Evolutionary conservation across 1,140 invertebrate genomes (phyloP).

Genomic region (Drosophila burlai): DNA sequence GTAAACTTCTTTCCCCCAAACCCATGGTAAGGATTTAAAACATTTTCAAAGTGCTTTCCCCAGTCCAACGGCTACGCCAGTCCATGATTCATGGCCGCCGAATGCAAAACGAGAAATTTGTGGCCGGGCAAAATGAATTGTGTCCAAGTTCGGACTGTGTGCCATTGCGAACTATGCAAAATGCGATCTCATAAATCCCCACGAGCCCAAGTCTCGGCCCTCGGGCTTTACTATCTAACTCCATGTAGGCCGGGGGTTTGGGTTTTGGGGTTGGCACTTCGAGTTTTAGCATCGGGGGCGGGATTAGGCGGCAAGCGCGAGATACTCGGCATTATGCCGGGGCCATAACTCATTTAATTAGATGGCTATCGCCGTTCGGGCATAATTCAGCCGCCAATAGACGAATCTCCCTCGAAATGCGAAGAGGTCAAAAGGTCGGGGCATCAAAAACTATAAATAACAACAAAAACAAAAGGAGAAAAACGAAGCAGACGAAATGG

Average conservation of each 20-base stretch:
- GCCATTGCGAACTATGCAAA: conserved; percentile 81
- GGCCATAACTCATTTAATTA: conserved; percentile 72
- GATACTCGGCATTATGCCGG: conserved; percentile 64
- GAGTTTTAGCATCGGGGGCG: conserved; percentile 7
- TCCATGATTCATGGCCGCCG: conserved; percentile 68
- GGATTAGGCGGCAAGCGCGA: conserved; percentile 51
- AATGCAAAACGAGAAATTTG: conserved; percentile 78
- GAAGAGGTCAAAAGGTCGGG: conserved; percentile 58
- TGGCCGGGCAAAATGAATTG: conserved; percentile 70
- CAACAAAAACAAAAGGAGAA: conserved; percentile 8
- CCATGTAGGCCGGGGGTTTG: background rate
- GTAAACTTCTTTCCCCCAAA: no score
- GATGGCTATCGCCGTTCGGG: conserved; percentile 50
- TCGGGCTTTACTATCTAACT: conserved; percentile 6
- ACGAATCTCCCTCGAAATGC: conserved; percentile 15
- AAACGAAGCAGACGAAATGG: conserved; percentile 31
- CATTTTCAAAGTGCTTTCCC: background rate
- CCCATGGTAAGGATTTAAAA: conserved; percentile 45
- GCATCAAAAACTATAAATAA: conserved; percentile 51
- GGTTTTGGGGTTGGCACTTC: conserved; percentile 7
- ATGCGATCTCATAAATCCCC: conserved; percentile 69
- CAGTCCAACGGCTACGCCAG: conserved; percentile 10
- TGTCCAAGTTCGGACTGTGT: conserved; percentile 51
- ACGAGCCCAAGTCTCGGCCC: conserved; percentile 41
- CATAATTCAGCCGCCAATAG: conserved; percentile 46